Evolutionary conservation across 2,888 invertebrate species (phyloP).

Genomic region (Chrysomela aeneicollis): DNA sequence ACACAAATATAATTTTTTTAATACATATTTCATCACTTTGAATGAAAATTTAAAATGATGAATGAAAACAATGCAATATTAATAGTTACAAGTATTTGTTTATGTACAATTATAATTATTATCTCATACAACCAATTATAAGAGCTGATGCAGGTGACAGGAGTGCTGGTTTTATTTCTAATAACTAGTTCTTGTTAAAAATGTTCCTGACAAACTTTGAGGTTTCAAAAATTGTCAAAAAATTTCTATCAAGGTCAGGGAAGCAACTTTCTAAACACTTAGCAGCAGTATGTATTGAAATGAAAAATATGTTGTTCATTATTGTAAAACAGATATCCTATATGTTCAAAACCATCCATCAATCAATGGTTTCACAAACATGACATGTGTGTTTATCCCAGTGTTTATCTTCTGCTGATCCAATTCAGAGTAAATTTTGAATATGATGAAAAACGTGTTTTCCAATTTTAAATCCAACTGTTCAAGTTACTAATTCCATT

Average conservation of each 20-base stretch:
- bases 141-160: conserved; percentile 59
- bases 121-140: conserved; percentile 60
- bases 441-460: too few species aligned
- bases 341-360: too few species aligned
- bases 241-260: conserved; percentile 44
- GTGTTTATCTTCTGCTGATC: too few species aligned
- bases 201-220: conserved; percentile 5
- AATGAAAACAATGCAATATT: conserved; percentile 64
- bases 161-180: conserved; percentile 56
- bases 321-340: not conserved
- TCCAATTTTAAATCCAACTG: too few species aligned
- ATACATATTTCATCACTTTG: conserved; percentile 65
- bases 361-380: too few species aligned
- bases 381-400: too few species aligned
- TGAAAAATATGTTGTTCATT: not conserved
- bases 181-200: conserved; percentile 44
- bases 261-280: conserved; percentile 55
- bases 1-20: conserved; percentile 55
- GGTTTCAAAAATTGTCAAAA: not conserved
- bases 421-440: too few species aligned
- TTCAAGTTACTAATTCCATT: too few species aligned
- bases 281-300: conserved; percentile 57
- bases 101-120: conserved; percentile 61
- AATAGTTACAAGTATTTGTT: conserved; percentile 63
- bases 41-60: conserved; percentile 62